Percentiles rank a stretch among this genome's conserved stretches.
Evolutionary conservation across 2,888 invertebrate species (phyloP).

Genomic region (Papilio elwesi): DNA sequence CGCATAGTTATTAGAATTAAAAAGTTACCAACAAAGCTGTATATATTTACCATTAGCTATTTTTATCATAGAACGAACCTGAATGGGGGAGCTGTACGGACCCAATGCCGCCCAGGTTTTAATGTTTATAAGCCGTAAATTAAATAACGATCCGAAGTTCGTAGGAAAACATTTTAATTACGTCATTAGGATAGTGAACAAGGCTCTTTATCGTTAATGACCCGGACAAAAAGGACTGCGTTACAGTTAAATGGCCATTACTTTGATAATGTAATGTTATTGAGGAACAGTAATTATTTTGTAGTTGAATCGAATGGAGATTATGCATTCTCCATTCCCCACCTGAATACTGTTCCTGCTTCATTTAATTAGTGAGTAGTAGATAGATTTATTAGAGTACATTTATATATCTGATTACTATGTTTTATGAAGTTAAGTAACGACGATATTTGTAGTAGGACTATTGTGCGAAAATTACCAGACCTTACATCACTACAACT

Average conservation of each 20-base stretch:
- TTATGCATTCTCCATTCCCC: too few species aligned
- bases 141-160: constrained; percentile 6
- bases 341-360: too few species aligned
- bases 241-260: constrained; percentile 44
- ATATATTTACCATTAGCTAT: background rate
- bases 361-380: too few species aligned
- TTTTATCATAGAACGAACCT: constrained; percentile 14
- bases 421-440: too few species aligned
- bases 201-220: constrained; percentile 46
- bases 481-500: too few species aligned
- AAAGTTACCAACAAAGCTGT: too few species aligned
- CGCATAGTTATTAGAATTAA: too few species aligned
- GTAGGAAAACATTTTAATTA: constrained; percentile 31
- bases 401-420: too few species aligned
- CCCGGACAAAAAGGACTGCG: constrained; percentile 44
- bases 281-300: too few species aligned
- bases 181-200: constrained; percentile 45
- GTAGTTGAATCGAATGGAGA: too few species aligned
- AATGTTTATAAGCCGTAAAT: constrained; percentile 41
- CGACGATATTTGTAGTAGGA: too few species aligned
- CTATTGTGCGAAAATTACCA: too few species aligned
- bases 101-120: constrained; percentile 32
- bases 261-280: constrained; percentile 23
- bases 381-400: background rate
- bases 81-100: background rate